phyloP scores from a whole-genome alignment of 2,797 vertebrate species.

The Sciurus carolinensis region DNA sequence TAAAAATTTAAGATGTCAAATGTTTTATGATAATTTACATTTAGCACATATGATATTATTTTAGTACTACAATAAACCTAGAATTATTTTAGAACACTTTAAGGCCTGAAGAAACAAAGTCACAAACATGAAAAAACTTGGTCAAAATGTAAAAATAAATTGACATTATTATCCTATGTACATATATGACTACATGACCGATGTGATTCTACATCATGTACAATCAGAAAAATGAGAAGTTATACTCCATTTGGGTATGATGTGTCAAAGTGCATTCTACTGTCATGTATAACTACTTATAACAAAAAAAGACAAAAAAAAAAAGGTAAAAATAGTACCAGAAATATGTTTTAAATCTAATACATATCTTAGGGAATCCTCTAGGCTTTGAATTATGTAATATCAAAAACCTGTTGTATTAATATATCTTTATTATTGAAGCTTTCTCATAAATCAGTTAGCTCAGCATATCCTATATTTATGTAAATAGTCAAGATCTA shows the following conservation, averaged over 20 bases:
- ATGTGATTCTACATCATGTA: too few species aligned
- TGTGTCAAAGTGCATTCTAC: too few species aligned
- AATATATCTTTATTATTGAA: slow-evolving; percentile 42
- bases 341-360: slow-evolving; percentile 6
- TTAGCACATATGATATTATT: slow-evolving; percentile 1
- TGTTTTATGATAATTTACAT: not conserved
- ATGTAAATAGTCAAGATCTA: not conserved
- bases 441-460: slow-evolving; percentile 35
- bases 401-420: not conserved
- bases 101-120: not conserved
- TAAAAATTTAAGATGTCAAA: not conserved
- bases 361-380: not conserved
- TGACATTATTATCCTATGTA: too few species aligned
- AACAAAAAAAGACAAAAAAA: too few species aligned
- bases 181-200: too few species aligned
- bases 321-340: not conserved
- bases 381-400: not conserved
- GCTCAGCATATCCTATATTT: not conserved
- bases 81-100: slow-evolving; percentile 51
- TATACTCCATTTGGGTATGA: too few species aligned
- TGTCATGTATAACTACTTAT: too few species aligned
- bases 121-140: slow-evolving; percentile 30
- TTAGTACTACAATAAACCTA: not conserved
- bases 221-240: too few species aligned
- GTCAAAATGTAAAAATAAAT: slow-evolving; percentile 25